phyloP scores from a whole-genome alignment of 2,888 invertebrate species.

The Eubasilissa splendida region DNA sequence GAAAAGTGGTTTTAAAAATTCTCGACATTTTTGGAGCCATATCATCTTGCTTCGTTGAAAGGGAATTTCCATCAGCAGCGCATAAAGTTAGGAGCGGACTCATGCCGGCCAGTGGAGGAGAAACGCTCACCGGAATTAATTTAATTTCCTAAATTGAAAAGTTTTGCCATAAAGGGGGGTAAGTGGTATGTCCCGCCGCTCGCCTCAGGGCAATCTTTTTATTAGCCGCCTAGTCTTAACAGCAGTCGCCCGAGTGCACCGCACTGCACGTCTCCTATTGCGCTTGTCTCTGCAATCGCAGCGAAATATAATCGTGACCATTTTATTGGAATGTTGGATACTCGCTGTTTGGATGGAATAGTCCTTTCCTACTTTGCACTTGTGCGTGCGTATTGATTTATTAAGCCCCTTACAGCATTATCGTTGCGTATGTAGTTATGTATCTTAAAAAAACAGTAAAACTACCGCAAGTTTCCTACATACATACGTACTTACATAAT shows the following conservation, averaged over 20 bases:
- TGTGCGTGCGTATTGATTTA: not conserved
- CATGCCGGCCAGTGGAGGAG: not conserved
- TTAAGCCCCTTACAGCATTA: too few relatives aligned
- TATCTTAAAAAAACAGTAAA: too few relatives aligned
- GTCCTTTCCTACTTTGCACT: not conserved
- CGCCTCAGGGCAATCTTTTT: conserved; percentile 45
- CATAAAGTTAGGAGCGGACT: conserved; percentile 12
- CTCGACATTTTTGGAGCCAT: conserved; percentile 6
- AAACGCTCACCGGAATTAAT: conserved; percentile 27
- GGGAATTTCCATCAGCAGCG: conserved; percentile 20
- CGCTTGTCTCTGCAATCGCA: not conserved
- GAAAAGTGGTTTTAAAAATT: conserved; percentile 4
- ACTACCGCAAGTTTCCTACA: too few relatives aligned
- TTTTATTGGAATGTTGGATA: conserved; percentile 11
- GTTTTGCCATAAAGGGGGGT: conserved; percentile 46
- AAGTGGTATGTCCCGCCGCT: conserved; percentile 5
- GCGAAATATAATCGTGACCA: conserved; percentile 1
- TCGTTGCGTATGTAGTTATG: too few relatives aligned
- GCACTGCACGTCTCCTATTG: not conserved
- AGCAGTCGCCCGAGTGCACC: conserved; percentile 50
- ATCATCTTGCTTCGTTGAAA: conserved; percentile 10
- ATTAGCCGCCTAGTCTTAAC: conserved; percentile 45
- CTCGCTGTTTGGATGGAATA: not conserved
- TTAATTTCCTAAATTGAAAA: conserved; percentile 56
- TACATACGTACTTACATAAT: too few relatives aligned